Conservation (phyloP, 1,140 invertebrate genomes). For the Dendroctonus ponderosae region DNA sequence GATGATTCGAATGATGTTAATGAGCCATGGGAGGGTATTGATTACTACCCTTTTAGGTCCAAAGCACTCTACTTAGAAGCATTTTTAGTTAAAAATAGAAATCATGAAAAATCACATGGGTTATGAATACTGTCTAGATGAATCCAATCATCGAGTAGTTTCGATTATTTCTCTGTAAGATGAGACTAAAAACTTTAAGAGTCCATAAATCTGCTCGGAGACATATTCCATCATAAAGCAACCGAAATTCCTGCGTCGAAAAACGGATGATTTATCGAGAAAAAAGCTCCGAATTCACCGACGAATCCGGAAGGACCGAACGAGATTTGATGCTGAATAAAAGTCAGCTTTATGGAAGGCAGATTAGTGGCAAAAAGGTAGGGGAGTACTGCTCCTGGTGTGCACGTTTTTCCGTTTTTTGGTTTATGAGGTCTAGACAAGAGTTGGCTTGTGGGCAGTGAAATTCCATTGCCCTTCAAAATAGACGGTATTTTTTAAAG, state of each 20-base stretch:
- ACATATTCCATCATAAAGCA: conserved; percentile 25
- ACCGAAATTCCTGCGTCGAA: conserved; percentile 3
- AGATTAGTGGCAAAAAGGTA: conserved; percentile 15
- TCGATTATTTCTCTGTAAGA: conserved; percentile 9
- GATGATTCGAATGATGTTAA: too few species aligned
- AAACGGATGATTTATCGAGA: conserved; percentile 23
- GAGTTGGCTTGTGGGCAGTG: too few species aligned
- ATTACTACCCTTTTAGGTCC: too few species aligned
- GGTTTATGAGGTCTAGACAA: too few species aligned
- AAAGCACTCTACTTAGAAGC: too few species aligned
- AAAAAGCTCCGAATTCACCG: conserved; percentile 17
- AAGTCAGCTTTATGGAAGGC: conserved; percentile 25
- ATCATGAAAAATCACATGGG: too few species aligned
- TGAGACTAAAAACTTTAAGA: conserved; percentile 19
- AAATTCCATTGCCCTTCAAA: too few species aligned
- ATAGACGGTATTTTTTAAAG: too few species aligned
- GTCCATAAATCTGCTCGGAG: conserved; percentile 15
- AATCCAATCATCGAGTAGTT: too few species aligned
- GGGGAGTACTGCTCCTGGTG: neutral
- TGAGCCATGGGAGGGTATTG: too few species aligned
- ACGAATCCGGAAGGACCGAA: conserved; percentile 18
- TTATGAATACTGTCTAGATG: too few species aligned
- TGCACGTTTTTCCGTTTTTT: neutral
- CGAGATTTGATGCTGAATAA: conserved; percentile 21
- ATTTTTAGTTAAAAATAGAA: too few species aligned